Conservation (phyloP, 2,888 invertebrate species). For the Abrostola triplasia region DNA sequence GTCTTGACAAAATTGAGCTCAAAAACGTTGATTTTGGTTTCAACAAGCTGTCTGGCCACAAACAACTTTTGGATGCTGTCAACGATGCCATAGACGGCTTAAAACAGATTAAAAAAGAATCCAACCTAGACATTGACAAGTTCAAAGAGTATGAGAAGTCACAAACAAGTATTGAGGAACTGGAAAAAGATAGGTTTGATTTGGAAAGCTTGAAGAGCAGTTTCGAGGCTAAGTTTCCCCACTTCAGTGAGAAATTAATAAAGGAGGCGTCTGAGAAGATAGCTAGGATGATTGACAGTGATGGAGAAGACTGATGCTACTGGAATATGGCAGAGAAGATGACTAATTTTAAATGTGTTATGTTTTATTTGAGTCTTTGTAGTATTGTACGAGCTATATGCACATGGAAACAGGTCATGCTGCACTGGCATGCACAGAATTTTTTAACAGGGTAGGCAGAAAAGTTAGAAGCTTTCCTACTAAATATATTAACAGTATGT, state of each 20-base stretch:
- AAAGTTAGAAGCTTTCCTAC: no score
- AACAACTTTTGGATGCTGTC: slow-evolving; percentile 78
- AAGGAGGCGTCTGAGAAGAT: slow-evolving; percentile 76
- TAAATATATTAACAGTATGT: no score
- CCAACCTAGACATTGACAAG: slow-evolving; percentile 71
- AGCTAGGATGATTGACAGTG: slow-evolving; percentile 67
- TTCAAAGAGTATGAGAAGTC: slow-evolving; percentile 73
- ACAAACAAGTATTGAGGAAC: slow-evolving; percentile 59
- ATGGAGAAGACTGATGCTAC: slow-evolving; percentile 59
- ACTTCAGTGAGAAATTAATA: slow-evolving; percentile 75
- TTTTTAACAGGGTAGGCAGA: no score
- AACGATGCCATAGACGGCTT: slow-evolving; percentile 79
- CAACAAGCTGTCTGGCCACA: slow-evolving; percentile 72
- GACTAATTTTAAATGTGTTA: not conserved
- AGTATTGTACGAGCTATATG: no score
- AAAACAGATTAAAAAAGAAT: slow-evolving; percentile 78
- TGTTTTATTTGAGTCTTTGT: no score
- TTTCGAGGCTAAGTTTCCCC: slow-evolving; percentile 76
- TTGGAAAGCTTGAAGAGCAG: slow-evolving; percentile 71
- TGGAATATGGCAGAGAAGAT: slow-evolving; percentile 9
- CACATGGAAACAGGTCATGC: no score
- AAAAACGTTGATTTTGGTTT: slow-evolving; percentile 81
- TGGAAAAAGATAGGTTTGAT: slow-evolving; percentile 71
- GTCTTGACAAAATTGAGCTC: slow-evolving; percentile 72
- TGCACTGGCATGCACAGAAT: no score